These are phyloP conservation scores for Xenus cinereus DNA, from an alignment of 2,113 vertebrate genomes.

Conservation along the genomic window DNA sequence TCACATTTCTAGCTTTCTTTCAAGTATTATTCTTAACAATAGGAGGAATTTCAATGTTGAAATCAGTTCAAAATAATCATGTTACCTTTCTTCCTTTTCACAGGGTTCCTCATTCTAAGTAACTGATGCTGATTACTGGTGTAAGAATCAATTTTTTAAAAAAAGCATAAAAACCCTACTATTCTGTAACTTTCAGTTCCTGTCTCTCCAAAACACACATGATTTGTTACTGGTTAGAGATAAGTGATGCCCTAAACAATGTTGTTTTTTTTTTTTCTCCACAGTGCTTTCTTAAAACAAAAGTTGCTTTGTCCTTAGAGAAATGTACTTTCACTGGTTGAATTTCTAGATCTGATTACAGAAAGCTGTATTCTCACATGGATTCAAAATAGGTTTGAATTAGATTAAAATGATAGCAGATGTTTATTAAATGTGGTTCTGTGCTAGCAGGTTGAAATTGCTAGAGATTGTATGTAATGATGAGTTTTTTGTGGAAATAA, in stretches of 20 bases:
- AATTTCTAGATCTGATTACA: neutral
- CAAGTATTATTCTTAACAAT: neutral
- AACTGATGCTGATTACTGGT: neutral
- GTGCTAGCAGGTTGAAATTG: neutral
- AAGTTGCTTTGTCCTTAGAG: neutral
- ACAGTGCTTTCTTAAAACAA: neutral
- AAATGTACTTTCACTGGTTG: neutral
- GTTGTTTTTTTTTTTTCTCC: fast-evolving
- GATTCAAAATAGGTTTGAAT: neutral
- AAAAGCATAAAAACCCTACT: neutral
- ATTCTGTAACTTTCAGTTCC: neutral
- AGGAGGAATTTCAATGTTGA: neutral
- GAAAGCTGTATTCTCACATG: neutral
- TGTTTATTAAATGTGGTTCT: neutral
- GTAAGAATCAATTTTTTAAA: neutral
- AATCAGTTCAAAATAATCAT: neutral
- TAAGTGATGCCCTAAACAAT: neutral
- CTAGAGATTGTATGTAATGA: neutral
- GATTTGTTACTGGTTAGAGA: neutral
- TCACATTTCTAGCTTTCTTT: neutral
- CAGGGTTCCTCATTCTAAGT: neutral
- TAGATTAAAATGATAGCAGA: neutral
- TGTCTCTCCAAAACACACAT: neutral
- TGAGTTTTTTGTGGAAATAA: neutral
- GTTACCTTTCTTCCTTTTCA: neutral